A percentile compares a stretch with the other conserved stretches of the same genome.
Conservation (phyloP, 1,140 invertebrate species). For the Scaptomyza montana region DNA sequence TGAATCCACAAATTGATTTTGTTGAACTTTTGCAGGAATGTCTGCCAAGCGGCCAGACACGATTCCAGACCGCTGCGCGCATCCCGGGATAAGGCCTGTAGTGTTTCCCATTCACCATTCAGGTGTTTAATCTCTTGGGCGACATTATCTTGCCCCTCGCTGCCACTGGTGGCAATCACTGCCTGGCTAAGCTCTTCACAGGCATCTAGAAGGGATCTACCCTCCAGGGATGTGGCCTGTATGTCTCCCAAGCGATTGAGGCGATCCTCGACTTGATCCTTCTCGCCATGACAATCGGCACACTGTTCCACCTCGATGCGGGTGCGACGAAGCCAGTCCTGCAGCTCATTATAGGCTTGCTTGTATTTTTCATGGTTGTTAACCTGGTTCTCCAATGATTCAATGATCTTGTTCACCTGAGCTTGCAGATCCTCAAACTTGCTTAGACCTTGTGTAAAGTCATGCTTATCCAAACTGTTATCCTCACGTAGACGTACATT, state of each 20-base stretch:
- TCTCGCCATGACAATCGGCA: conserved; percentile 92
- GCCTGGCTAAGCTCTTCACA: conserved; percentile 90
- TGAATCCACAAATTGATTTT: conserved; percentile 92
- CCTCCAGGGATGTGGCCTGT: conserved; percentile 87
- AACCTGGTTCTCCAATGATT: conserved; percentile 92
- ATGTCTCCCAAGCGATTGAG: conserved; percentile 89
- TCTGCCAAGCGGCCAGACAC: conserved; percentile 93
- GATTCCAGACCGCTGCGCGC: conserved; percentile 90
- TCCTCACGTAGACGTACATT: conserved; percentile 88
- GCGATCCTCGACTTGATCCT: conserved; percentile 89
- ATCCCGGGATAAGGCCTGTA: conserved; percentile 92
- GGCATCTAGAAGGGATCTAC: conserved; percentile 89
- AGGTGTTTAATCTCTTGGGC: conserved; percentile 93
- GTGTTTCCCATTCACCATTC: conserved; percentile 93
- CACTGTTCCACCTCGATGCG: conserved; percentile 93
- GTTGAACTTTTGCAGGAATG: conserved; percentile 91
- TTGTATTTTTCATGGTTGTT: conserved; percentile 94
- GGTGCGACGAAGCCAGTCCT: conserved; percentile 94
- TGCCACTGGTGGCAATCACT: conserved; percentile 91
- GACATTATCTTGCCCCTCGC: conserved; percentile 93
- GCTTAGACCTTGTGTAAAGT: conserved; percentile 88
- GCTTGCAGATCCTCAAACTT: conserved; percentile 89
- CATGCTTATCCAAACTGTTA: conserved; percentile 86
- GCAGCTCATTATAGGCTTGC: conserved; percentile 90
- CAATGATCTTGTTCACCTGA: conserved; percentile 87